Evolutionary conservation across 2,888 invertebrate genomes (phyloP).

Genomic region (Trachelus iudaicus): DNA sequence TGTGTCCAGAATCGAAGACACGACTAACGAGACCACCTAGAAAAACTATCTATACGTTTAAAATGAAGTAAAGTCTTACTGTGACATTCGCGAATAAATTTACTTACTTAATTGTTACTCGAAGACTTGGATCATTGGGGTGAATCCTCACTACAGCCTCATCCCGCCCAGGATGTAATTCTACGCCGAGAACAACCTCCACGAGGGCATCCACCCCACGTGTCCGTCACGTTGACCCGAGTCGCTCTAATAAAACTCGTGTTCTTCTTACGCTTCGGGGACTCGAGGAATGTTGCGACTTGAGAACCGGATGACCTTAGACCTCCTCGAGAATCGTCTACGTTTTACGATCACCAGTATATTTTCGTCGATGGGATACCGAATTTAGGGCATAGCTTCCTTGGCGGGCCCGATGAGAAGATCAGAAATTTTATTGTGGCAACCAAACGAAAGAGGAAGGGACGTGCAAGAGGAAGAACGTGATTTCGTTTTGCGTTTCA

Average conservation of each 20-base stretch:
- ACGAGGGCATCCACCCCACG: background rate
- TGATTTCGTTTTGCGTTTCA: too few species aligned
- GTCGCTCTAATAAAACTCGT: background rate
- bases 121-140: background rate
- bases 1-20: background rate
- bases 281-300: conserved; percentile 4
- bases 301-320: background rate
- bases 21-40: background rate
- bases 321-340: background rate
- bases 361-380: background rate
- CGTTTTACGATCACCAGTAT: background rate
- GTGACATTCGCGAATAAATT: background rate
- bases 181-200: background rate
- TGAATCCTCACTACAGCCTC: too few species aligned
- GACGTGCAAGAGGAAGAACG: background rate
- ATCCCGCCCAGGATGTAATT: too few species aligned
- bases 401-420: too few species aligned
- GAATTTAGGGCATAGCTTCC: background rate
- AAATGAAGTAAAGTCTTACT: background rate
- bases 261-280: conserved; percentile 1
- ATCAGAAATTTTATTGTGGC: too few species aligned
- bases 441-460: background rate
- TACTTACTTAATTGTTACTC: background rate
- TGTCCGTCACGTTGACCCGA: background rate
- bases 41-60: too few species aligned